Percentiles rank a stretch among this genome's conserved stretches.
These are phyloP conservation scores for Boloria selene DNA, from an alignment of 2,888 invertebrate species.

Conservation along the genomic window DNA sequence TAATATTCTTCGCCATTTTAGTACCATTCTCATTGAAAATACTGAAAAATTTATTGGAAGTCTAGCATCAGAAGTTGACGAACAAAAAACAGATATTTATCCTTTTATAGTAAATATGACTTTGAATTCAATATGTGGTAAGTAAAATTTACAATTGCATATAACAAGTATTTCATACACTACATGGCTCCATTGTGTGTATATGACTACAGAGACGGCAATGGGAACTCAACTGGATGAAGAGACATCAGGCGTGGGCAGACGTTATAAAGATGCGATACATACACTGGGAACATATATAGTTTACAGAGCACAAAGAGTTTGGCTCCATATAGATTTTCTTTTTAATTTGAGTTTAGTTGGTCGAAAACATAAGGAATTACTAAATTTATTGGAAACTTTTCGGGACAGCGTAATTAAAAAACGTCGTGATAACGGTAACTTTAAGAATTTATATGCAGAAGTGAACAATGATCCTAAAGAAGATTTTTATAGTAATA, in stretches of 20 bases:
- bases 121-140: constrained; percentile 87
- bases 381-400: constrained; percentile 59
- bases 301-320: constrained; percentile 65
- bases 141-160: constrained; percentile 58
- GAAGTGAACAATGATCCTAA: constrained; percentile 41
- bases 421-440: constrained; percentile 52
- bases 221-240: constrained; percentile 85
- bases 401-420: constrained; percentile 53
- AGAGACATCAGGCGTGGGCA: constrained; percentile 59
- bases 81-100: constrained; percentile 65
- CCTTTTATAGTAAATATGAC: constrained; percentile 80
- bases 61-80: constrained; percentile 27
- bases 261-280: constrained; percentile 82
- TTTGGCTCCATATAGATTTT: constrained; percentile 81
- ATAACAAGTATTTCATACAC: no score
- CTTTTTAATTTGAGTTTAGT: constrained; percentile 79
- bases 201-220: constrained; percentile 81
- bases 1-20: constrained; percentile 76
- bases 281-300: constrained; percentile 68
- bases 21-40: constrained; percentile 65
- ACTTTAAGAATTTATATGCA: constrained; percentile 40
- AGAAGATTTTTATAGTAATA: constrained; percentile 17
- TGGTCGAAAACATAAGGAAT: constrained; percentile 71
- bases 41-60: constrained; percentile 47
- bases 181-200: no score